Percentiles rank a stretch among this genome's conserved stretches.
Conservation (phyloP, 2,888 invertebrate genomes). For the Horisme vitalbata region DNA sequence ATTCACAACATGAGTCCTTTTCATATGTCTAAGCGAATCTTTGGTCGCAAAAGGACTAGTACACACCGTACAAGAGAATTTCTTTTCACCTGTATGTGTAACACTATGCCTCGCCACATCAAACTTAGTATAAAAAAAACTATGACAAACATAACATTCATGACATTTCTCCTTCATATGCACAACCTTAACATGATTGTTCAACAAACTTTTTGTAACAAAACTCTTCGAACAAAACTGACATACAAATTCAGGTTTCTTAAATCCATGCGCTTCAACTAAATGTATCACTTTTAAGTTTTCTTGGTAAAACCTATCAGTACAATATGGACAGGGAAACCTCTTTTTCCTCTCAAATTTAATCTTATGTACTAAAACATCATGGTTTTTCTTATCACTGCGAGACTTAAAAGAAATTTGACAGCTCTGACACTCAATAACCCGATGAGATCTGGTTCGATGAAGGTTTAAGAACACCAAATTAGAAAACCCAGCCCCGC, state of each 20-base stretch:
- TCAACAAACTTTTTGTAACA: constrained; percentile 61
- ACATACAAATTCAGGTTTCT: constrained; percentile 59
- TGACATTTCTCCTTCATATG: constrained; percentile 67
- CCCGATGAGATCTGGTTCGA: constrained; percentile 54
- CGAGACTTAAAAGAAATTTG: constrained; percentile 44
- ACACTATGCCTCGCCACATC: constrained; percentile 61
- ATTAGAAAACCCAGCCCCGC: constrained; percentile 67
- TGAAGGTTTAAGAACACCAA: constrained; percentile 65
- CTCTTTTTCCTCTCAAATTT: constrained; percentile 49
- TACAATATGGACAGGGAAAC: constrained; percentile 60
- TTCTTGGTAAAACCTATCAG: constrained; percentile 59
- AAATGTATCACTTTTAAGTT: constrained; percentile 52
- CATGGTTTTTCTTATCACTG: constrained; percentile 40
- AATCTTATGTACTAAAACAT: constrained; percentile 31
- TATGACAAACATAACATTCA: constrained; percentile 64
- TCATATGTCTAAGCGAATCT: constrained; percentile 66
- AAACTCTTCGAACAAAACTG: constrained; percentile 58
- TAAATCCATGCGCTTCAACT: constrained; percentile 53
- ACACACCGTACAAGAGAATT: constrained; percentile 55
- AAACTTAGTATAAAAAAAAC: constrained; percentile 64
- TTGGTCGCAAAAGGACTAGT: constrained; percentile 60
- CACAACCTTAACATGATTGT: constrained; percentile 66
- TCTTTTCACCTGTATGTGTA: constrained; percentile 65
- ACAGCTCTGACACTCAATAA: constrained; percentile 52
- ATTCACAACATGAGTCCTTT: constrained; percentile 48